A percentile compares a stretch with the other conserved stretches of the same genome.
phyloP scores from a whole-genome alignment of 2,888 invertebrate species.

The Auanema sp. region DNA sequence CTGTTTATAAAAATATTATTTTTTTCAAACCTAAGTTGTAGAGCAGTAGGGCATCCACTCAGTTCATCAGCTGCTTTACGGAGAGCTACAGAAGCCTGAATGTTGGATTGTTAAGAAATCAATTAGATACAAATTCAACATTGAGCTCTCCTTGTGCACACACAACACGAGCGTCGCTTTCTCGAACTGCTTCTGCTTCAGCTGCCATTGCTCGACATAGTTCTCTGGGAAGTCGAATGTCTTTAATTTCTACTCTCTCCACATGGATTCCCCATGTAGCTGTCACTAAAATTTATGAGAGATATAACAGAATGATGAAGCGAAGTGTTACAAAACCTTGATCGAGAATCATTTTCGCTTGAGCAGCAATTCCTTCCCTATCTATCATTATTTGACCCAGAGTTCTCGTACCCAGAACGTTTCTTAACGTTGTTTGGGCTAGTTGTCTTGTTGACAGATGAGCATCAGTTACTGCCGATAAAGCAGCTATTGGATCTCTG shows the following conservation, averaged over 20 bases:
- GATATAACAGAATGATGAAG: slow-evolving; percentile 1
- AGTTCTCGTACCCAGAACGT: slow-evolving; percentile 60
- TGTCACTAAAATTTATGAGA: slow-evolving; percentile 34
- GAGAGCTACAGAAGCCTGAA: slow-evolving; percentile 52
- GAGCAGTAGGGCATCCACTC: slow-evolving; percentile 41
- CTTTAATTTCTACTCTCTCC: slow-evolving; percentile 60
- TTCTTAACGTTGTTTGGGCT: slow-evolving; percentile 60
- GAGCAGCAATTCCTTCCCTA: slow-evolving; percentile 62
- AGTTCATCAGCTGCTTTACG: slow-evolving; percentile 50
- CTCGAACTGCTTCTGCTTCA: slow-evolving; percentile 56
- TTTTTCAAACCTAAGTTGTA: slow-evolving; percentile 32
- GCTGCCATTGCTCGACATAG: slow-evolving; percentile 53
- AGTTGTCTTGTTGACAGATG: slow-evolving; percentile 63
- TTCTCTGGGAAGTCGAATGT: slow-evolving; percentile 53
- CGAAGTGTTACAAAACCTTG: slow-evolving; percentile 41
- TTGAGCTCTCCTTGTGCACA: slow-evolving; percentile 44
- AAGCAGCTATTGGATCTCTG: slow-evolving; percentile 55
- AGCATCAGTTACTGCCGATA: slow-evolving; percentile 62
- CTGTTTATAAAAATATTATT: background rate
- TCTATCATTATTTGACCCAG: slow-evolving; percentile 64
- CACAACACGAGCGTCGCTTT: slow-evolving; percentile 55
- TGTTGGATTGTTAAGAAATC: background rate
- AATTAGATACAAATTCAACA: slow-evolving; percentile 2
- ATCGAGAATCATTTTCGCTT: slow-evolving; percentile 61
- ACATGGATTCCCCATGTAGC: slow-evolving; percentile 57